phyloP scores from a whole-genome alignment of 1,140 invertebrate genomes.

The Epicauta chinensis region DNA sequence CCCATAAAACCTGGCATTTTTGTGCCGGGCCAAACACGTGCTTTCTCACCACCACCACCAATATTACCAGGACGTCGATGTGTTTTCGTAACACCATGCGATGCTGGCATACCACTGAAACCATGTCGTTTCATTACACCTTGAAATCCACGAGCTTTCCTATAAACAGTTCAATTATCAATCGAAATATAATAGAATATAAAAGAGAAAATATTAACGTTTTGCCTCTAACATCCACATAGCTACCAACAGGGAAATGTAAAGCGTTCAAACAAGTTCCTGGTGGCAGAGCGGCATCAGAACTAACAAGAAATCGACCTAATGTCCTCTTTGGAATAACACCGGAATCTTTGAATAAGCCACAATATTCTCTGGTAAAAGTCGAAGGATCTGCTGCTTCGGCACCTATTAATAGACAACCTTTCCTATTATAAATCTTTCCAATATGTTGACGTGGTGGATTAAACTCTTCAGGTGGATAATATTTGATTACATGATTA shows the following conservation, averaged over 20 bases:
- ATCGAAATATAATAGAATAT: slow-evolving; percentile 3
- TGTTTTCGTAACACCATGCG: slow-evolving; percentile 91
- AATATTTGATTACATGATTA: slow-evolving; percentile 93
- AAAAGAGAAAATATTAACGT: slow-evolving; percentile 57
- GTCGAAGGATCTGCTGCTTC: slow-evolving; percentile 77
- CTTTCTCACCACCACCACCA: slow-evolving; percentile 76
- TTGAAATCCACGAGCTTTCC: slow-evolving; percentile 93
- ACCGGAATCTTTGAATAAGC: slow-evolving; percentile 77
- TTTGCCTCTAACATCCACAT: slow-evolving; percentile 83
- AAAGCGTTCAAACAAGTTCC: slow-evolving; percentile 83
- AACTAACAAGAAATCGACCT: slow-evolving; percentile 78
- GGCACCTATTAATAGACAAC: slow-evolving; percentile 82
- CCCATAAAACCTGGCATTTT: slow-evolving; percentile 99
- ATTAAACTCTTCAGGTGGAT: slow-evolving; percentile 71
- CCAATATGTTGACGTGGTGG: slow-evolving; percentile 47
- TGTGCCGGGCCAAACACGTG: slow-evolving; percentile 86
- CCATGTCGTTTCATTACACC: slow-evolving; percentile 96
- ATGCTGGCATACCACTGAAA: slow-evolving; percentile 88
- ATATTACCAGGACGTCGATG: slow-evolving; percentile 89
- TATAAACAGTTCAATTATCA: slow-evolving; percentile 41
- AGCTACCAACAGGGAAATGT: slow-evolving; percentile 89
- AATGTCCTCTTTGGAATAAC: slow-evolving; percentile 84
- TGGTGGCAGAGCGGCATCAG: slow-evolving; percentile 77
- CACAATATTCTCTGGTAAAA: slow-evolving; percentile 86
- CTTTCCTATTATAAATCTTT: slow-evolving; percentile 47